These are phyloP conservation scores for Lonchura striata DNA, from an alignment of 2,113 vertebrate species.

Conservation along the genomic window DNA sequence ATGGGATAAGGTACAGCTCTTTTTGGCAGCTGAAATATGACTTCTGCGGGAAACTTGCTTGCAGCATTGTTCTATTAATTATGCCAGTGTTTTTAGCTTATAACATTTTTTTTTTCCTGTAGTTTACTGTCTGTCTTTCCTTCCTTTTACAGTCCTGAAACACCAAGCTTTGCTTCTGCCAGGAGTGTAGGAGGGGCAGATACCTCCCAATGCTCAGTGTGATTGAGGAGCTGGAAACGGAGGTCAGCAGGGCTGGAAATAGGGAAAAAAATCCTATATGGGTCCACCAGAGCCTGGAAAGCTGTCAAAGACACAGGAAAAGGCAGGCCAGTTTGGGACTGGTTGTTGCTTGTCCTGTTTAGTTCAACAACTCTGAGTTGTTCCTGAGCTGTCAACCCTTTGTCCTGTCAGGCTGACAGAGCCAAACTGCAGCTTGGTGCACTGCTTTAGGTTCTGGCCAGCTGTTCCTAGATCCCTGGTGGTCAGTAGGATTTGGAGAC, in stretches of 20 bases:
- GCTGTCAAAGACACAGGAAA: background rate
- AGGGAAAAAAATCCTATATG: background rate
- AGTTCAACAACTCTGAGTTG: background rate
- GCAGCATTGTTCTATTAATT: conserved; percentile 13
- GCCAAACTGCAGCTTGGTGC: background rate
- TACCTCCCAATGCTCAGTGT: background rate
- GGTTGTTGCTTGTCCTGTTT: background rate
- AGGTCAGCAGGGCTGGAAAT: background rate
- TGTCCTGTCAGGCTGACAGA: background rate
- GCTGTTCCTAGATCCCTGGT: background rate
- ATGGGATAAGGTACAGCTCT: background rate
- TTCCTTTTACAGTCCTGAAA: background rate
- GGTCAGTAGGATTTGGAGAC: background rate
- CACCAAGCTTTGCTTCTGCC: background rate
- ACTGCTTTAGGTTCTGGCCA: background rate
- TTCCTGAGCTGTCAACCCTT: background rate
- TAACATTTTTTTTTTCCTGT: background rate
- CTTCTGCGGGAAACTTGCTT: background rate
- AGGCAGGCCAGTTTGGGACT: background rate
- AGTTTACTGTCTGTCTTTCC: background rate
- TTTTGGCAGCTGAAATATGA: background rate
- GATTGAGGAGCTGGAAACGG: background rate
- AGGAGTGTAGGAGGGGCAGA: background rate
- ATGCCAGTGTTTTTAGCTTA: background rate
- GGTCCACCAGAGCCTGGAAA: background rate